A percentile compares a stretch with the other conserved stretches of the same genome.
These are phyloP conservation scores for Salvelinus sp. DNA, from an alignment of 2,113 vertebrate species.

Conservation along the genomic window DNA sequence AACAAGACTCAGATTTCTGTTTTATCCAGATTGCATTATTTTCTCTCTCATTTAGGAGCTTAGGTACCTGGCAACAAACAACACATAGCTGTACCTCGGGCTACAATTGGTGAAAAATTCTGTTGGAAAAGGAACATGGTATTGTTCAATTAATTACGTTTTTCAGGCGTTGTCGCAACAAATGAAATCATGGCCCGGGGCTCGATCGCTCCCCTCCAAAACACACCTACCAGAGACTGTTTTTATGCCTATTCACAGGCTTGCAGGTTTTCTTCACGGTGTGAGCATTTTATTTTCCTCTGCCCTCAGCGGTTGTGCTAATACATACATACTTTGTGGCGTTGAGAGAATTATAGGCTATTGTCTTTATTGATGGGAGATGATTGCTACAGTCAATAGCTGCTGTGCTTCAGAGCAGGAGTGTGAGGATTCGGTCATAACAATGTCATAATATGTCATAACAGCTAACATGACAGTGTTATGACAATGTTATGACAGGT, in stretches of 20 bases:
- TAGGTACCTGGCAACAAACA: constrained; percentile 5
- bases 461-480: too few species aligned
- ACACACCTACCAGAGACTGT: neutral
- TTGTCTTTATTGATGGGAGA: neutral
- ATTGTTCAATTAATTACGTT: constrained; percentile 29
- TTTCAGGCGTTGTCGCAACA: neutral
- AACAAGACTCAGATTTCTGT: neutral
- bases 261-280: neutral
- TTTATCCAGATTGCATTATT: neutral
- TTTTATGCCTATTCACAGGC: neutral
- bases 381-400: constrained; percentile 4
- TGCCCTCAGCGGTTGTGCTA: neutral
- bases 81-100: neutral
- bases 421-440: neutral
- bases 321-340: neutral
- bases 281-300: neutral
- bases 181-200: constrained; percentile 1
- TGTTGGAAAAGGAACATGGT: constrained; percentile 12
- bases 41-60: neutral
- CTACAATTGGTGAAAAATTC: neutral
- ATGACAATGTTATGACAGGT: too few species aligned
- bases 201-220: neutral
- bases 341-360: neutral
- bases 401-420: neutral
- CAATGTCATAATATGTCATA: neutral